Conservation (phyloP, 2,888 invertebrate genomes). For the Nephrocerus scutellatus region DNA sequence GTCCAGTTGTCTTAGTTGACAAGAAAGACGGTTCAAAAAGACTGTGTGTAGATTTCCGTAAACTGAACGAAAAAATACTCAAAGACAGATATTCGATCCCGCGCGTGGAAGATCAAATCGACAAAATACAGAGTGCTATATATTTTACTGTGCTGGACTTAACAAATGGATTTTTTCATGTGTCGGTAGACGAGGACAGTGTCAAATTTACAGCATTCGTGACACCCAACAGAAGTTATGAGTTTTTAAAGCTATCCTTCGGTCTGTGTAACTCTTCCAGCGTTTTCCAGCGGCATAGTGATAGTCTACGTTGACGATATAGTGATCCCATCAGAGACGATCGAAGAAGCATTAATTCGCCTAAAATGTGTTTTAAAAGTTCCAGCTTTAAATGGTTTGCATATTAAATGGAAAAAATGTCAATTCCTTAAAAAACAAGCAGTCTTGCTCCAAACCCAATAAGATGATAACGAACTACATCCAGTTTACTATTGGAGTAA, state of each 20-base stretch:
- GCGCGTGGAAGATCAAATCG: constrained; percentile 5
- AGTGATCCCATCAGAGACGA: too few species aligned
- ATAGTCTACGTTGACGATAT: too few species aligned
- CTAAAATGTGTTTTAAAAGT: too few species aligned
- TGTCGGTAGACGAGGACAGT: not conserved
- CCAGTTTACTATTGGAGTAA: too few species aligned
- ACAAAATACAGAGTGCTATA: constrained; percentile 3
- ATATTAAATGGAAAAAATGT: too few species aligned
- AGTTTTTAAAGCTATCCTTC: constrained; percentile 3
- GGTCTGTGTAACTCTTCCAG: constrained; percentile 2
- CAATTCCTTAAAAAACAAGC: too few species aligned
- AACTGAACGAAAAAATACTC: constrained; percentile 2
- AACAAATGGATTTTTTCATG: constrained; percentile 4
- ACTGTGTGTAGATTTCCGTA: constrained; percentile 9
- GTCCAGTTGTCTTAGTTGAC: constrained; percentile 4
- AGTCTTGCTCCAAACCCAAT: too few species aligned
- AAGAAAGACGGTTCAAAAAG: constrained; percentile 7
- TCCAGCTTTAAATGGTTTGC: too few species aligned
- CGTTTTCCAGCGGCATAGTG: constrained; percentile 11
- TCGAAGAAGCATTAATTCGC: too few species aligned
- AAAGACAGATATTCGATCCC: constrained; percentile 8
- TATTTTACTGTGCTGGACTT: constrained; percentile 7
- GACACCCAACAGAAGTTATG: not conserved
- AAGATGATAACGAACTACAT: too few species aligned
- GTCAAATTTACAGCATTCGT: constrained; percentile 2